These are phyloP conservation scores for Scrobipalpa costella DNA, from an alignment of 2,888 invertebrate species.

Conservation along the genomic window DNA sequence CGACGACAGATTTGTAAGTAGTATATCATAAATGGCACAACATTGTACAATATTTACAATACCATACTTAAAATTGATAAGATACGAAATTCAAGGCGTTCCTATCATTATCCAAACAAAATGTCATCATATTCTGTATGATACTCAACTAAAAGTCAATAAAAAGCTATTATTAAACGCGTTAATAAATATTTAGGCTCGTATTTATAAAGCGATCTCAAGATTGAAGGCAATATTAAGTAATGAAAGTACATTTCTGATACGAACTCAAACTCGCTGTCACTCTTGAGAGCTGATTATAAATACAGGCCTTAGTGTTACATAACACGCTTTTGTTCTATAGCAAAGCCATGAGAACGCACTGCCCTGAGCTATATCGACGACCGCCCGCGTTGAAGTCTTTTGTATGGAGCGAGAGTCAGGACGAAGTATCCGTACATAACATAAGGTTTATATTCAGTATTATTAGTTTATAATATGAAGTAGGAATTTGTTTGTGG, in stretches of 20 bases:
- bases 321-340: too few species aligned
- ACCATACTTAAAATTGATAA: not conserved
- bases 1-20: too few species aligned
- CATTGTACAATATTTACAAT: not conserved
- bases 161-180: too few species aligned
- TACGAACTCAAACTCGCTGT: too few species aligned
- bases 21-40: not conserved
- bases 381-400: conserved; percentile 71
- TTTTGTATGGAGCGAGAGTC: conserved; percentile 48
- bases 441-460: not conserved
- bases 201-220: too few species aligned
- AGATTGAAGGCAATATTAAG: too few species aligned
- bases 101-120: conserved; percentile 8
- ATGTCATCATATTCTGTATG: not conserved
- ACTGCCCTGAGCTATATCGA: conserved; percentile 16
- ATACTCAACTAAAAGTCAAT: not conserved
- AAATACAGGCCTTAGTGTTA: too few species aligned
- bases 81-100: conserved; percentile 16
- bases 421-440: not conserved
- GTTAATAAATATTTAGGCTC: too few species aligned
- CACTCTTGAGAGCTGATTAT: too few species aligned
- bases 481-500: not conserved
- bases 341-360: not conserved
- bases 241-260: too few species aligned
- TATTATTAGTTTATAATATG: not conserved